phyloP scores from a whole-genome alignment of 2,797 vertebrate genomes.

The Clamator glandarius region DNA sequence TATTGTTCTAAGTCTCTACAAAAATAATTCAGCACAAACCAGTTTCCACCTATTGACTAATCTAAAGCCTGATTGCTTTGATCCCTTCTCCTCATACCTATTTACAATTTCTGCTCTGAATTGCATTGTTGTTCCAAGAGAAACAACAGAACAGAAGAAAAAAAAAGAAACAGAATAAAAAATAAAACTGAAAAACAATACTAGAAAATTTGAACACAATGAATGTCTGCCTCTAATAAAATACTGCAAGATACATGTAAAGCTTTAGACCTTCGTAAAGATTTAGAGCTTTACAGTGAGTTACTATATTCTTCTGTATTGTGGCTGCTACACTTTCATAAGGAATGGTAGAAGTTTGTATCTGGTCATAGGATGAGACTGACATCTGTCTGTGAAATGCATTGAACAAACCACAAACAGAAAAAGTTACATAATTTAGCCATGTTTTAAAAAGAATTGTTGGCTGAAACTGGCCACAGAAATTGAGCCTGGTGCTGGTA shows the following conservation, averaged over 20 bases:
- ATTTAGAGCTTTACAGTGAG: background rate
- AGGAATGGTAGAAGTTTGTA: background rate
- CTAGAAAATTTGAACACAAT: background rate
- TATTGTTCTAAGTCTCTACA: background rate
- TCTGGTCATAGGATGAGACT: background rate
- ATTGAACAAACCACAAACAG: background rate
- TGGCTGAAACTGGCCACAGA: background rate
- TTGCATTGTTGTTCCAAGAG: background rate
- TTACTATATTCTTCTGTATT: background rate
- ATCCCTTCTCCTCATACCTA: background rate
- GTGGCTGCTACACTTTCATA: background rate
- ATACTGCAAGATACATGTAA: background rate
- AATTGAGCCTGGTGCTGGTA: background rate
- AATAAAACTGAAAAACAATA: background rate
- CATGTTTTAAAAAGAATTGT: background rate
- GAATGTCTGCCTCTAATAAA: background rate
- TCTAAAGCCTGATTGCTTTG: background rate
- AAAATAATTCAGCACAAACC: background rate
- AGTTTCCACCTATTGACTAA: background rate
- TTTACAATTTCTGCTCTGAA: background rate
- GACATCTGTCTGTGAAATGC: background rate
- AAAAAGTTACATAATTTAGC: background rate
- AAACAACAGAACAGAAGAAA: accelerated
- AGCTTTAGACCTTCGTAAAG: background rate
- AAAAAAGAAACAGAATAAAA: background rate